Evolutionary conservation across 2,888 invertebrate genomes (phyloP).

Genomic region (Diploptera punctata): DNA sequence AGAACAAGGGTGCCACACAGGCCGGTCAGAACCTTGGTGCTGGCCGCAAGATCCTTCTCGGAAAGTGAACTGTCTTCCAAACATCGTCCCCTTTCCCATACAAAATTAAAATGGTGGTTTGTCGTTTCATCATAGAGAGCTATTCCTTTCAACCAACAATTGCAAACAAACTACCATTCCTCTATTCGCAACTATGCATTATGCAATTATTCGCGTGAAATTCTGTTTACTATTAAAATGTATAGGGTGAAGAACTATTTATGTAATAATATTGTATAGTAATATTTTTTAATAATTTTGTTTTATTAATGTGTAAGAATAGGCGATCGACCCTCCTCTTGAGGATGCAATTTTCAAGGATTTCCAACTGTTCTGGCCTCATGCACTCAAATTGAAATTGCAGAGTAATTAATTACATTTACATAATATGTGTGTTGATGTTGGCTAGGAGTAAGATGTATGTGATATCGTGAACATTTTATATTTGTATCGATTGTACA

Average conservation of each 20-base stretch:
- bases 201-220: too few relatives aligned
- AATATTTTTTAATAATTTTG: neutral
- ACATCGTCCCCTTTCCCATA: slow-evolving; percentile 43
- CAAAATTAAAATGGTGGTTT: too few relatives aligned
- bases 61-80: slow-evolving; percentile 69
- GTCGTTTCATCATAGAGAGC: neutral
- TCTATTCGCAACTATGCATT: too few relatives aligned
- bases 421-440: slow-evolving; percentile 10
- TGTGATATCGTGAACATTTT: slow-evolving; percentile 23
- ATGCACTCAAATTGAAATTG: too few relatives aligned
- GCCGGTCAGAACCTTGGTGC: slow-evolving; percentile 91
- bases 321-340: slow-evolving; percentile 14
- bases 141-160: neutral
- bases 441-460: slow-evolving; percentile 10
- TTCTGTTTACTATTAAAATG: neutral
- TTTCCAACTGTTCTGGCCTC: too few relatives aligned
- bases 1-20: slow-evolving; percentile 95
- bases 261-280: neutral
- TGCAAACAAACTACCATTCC: too few relatives aligned
- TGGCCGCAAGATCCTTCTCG: slow-evolving; percentile 87
- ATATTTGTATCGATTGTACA: slow-evolving; percentile 16
- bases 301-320: neutral
- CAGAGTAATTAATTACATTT: too few relatives aligned
- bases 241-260: neutral
- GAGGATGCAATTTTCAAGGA: slow-evolving; percentile 3